phyloP scores from a whole-genome alignment of 1,140 invertebrate genomes.

The Gryllus bimaculatus region DNA sequence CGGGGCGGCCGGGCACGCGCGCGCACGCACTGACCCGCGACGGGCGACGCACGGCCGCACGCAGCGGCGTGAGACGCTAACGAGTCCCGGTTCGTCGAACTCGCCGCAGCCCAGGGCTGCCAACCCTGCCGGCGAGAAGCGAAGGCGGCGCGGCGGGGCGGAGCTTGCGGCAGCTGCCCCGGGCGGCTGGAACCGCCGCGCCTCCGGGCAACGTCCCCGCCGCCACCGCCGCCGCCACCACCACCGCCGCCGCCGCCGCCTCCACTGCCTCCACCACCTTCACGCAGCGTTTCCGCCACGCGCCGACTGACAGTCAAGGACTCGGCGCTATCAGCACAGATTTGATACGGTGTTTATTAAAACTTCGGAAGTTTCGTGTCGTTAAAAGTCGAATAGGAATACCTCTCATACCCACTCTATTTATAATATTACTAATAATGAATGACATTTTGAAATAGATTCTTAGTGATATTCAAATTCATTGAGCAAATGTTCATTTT shows the following conservation, averaged over 20 bases:
- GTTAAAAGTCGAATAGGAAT: background rate
- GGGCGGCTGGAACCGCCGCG: too few relatives aligned
- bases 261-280: background rate
- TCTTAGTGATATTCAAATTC: background rate
- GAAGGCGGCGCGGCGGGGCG: background rate
- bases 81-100: background rate
- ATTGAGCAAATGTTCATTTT: background rate
- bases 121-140: background rate
- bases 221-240: background rate
- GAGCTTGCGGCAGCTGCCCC: too few relatives aligned
- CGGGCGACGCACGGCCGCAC: slow-evolving; percentile 1
- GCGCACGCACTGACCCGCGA: background rate
- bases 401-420: background rate
- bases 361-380: background rate
- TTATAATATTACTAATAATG: background rate
- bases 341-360: too few relatives aligned
- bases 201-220: background rate
- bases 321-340: too few relatives aligned
- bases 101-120: background rate
- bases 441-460: background rate
- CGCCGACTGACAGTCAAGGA: too few relatives aligned
- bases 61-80: slow-evolving; percentile 2
- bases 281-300: background rate
- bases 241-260: too few relatives aligned
- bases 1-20: too few relatives aligned